Percentiles rank a stretch among this genome's conserved stretches.
phyloP scores from a whole-genome alignment of 1,140 invertebrate species.

The Hormaphis cornu region DNA sequence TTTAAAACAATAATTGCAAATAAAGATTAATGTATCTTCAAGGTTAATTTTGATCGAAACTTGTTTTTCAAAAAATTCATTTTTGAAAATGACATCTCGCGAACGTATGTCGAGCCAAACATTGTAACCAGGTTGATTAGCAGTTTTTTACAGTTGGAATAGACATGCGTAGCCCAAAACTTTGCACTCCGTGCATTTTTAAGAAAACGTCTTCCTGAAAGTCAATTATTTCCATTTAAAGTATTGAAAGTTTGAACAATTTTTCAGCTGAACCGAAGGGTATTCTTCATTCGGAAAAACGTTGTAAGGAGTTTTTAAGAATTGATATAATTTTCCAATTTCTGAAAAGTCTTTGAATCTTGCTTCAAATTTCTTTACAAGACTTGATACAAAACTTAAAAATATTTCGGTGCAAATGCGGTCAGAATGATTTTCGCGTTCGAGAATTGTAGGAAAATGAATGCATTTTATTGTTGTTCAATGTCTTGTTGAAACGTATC shows the following conservation, averaged over 20 bases:
- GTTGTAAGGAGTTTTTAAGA: constrained; percentile 1
- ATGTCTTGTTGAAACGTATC: neutral
- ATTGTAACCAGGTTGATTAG: neutral
- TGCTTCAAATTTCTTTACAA: neutral
- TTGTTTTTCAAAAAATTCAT: neutral
- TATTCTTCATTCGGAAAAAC: neutral
- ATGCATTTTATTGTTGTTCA: neutral
- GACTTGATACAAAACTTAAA: neutral
- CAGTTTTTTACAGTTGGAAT: neutral
- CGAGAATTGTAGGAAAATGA: neutral
- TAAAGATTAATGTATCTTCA: neutral
- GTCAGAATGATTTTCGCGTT: neutral
- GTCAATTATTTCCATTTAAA: neutral
- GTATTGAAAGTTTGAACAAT: neutral
- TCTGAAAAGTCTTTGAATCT: neutral
- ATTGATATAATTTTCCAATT: neutral
- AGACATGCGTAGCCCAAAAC: neutral
- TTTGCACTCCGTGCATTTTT: neutral
- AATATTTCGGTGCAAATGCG: neutral
- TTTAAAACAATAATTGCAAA: too few relatives aligned
- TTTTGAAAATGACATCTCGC: too few relatives aligned
- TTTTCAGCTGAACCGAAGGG: neutral
- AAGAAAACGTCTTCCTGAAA: neutral
- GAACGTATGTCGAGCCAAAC: neutral
- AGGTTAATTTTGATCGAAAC: neutral